A percentile compares a stretch with the other conserved stretches of the same genome.
Conservation (phyloP, 2,888 invertebrate genomes). For the Parasteatoda lunata region DNA sequence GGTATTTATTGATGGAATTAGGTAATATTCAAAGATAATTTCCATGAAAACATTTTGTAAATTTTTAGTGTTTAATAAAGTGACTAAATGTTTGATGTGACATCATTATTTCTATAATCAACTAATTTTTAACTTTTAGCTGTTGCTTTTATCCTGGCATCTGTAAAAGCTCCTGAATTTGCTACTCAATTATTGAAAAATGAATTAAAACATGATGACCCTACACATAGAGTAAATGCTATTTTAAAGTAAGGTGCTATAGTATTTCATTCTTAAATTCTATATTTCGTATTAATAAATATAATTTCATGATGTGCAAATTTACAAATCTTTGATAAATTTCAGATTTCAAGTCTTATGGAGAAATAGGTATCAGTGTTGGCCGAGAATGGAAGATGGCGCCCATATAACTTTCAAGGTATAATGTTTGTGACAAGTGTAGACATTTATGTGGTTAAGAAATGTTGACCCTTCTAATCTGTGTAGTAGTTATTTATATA, state of each 20-base stretch:
- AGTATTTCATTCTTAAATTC: background rate
- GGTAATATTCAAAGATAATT: no score
- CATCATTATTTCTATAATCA: background rate
- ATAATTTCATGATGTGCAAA: background rate
- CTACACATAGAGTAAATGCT: slow-evolving; percentile 87
- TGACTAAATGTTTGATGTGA: no score
- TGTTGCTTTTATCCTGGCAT: slow-evolving; percentile 91
- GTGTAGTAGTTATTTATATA: no score
- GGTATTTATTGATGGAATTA: no score
- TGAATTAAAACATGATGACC: slow-evolving; percentile 88
- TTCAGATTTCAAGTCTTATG: slow-evolving; percentile 92
- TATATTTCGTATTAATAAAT: background rate
- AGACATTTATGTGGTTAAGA: no score
- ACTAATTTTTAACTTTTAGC: slow-evolving; percentile 76
- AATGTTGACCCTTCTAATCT: no score
- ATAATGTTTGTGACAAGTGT: background rate
- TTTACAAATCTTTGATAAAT: background rate
- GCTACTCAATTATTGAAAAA: slow-evolving; percentile 92
- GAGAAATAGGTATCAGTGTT: slow-evolving; percentile 97
- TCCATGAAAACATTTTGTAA: no score
- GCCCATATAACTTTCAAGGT: slow-evolving; percentile 96
- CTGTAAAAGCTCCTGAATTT: slow-evolving; percentile 92
- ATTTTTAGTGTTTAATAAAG: no score
- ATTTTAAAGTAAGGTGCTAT: slow-evolving; percentile 79
- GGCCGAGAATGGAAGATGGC: slow-evolving; percentile 99